Evolutionary conservation across 2,888 invertebrate genomes (phyloP), one percentile per base, ranked within the genome.

Genomic region (Plebejus argus): DNA sequence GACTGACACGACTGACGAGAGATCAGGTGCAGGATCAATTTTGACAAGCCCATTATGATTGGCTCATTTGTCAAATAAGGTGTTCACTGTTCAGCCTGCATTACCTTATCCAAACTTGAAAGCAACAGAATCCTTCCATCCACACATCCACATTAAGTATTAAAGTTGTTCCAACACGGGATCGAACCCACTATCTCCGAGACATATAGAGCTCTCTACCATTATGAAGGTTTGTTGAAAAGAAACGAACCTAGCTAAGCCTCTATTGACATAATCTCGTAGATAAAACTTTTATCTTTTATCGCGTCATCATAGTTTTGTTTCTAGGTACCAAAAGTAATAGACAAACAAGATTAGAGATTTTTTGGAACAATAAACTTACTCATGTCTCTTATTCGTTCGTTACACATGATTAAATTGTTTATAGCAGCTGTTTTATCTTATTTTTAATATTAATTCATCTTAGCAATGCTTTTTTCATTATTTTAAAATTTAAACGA

Each of bases 241-340:
- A 23, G 4, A 61, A 23, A 61, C 20, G 0, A 61, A 20, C 61
- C 61, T 10, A 74, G 18, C 12, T 45, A 45, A 45, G 49, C 15
- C 20, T 49, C 74, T 45, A 15, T 53, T 75, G 18, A 75, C 75
- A 53, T 12, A 33, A 33, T 66, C 18, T 66, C 28, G 28, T 28
- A 66, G 66, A 66, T 28, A 66, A 66, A 66, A 33, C 0, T 66
- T 66, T 66, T 28, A 33, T 66, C 66, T 66, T 28, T 15, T 66
- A 23, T 15, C 28, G 66, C 66, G 10, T 28, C 66, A 66, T 66
- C 66, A 66, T 66, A 33, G 66, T 23, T 66, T 66, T 66, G 23
- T 66, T 66, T 33, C 66, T 66, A 23, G 61, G 61, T 23, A 33
- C 28, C 28, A 66, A 66, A 33, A 28, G 66, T 66, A 28, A 66